A percentile compares a stretch with the other conserved stretches of the same genome.
phyloP scores from a whole-genome alignment of 2,888 invertebrate genomes.

The Zonitis immaculata region DNA sequence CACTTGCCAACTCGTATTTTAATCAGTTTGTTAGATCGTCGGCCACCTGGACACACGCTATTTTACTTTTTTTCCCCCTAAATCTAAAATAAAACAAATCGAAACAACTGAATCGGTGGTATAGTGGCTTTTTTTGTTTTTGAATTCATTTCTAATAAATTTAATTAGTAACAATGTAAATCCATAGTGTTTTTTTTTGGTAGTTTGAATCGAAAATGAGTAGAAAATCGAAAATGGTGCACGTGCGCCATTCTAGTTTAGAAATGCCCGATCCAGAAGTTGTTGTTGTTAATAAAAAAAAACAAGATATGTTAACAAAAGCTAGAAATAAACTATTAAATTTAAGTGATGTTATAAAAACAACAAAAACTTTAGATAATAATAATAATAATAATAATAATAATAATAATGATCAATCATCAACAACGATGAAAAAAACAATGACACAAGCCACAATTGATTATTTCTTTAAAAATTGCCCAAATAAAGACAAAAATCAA shows the following conservation, averaged over 20 bases:
- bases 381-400: too few relatives aligned
- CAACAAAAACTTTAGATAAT: conserved; percentile 40
- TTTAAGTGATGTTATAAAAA: conserved; percentile 48
- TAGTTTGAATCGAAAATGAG: conserved; percentile 20
- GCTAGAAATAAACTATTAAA: conserved; percentile 42
- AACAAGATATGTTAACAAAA: conserved; percentile 48
- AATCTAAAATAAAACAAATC: not conserved
- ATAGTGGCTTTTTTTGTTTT: not conserved
- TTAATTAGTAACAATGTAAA: not conserved
- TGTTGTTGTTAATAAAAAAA: conserved; percentile 48
- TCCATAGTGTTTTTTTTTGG: not conserved
- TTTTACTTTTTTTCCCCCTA: not conserved
- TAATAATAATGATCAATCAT: too few relatives aligned
- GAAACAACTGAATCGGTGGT: not conserved
- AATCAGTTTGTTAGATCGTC: conserved; percentile 36
- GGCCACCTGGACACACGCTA: conserved; percentile 33
- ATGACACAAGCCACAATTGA: conserved; percentile 50
- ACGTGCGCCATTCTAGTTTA: conserved; percentile 48
- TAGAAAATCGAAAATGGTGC: conserved; percentile 43
- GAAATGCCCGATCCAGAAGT: conserved; percentile 45
- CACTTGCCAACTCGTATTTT: conserved; percentile 29
- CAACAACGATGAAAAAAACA: conserved; percentile 39
- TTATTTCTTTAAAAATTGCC: conserved; percentile 48
- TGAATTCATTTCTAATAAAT: not conserved
- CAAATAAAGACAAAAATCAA: conserved; percentile 46